A percentile compares a stretch with the other conserved stretches of the same genome.
Evolutionary conservation across 2,888 invertebrate genomes (phyloP).

Genomic region (Amblyjoppa proteus): DNA sequence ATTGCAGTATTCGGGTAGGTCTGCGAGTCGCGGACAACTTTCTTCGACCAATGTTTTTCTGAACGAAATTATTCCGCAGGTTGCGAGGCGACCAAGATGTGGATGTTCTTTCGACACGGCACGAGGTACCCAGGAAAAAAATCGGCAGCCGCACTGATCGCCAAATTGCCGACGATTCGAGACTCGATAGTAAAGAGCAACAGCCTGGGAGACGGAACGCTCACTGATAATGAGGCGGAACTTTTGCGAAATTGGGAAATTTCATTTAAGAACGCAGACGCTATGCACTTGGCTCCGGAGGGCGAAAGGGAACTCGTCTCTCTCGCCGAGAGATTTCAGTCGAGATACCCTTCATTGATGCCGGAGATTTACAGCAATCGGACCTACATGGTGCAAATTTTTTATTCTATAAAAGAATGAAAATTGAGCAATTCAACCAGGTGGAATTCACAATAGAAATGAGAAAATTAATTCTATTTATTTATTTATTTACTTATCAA

Average conservation of each 20-base stretch:
- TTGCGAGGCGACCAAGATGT: constrained; percentile 89
- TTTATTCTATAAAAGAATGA: background rate
- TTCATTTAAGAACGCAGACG: constrained; percentile 85
- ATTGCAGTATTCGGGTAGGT: constrained; percentile 87
- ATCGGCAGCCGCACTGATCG: constrained; percentile 86
- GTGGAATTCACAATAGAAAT: background rate
- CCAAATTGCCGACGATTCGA: constrained; percentile 86
- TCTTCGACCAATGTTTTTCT: background rate
- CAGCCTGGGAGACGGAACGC: constrained; percentile 84
- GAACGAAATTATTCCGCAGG: constrained; percentile 83
- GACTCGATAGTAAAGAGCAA: constrained; percentile 86
- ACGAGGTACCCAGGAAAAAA: constrained; percentile 90
- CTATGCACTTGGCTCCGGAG: constrained; percentile 89
- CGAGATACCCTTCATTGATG: constrained; percentile 89
- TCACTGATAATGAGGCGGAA: constrained; percentile 84
- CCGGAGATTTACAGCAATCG: constrained; percentile 87
- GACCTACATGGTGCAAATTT: constrained; percentile 86
- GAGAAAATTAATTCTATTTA: background rate
- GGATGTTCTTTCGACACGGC: constrained; percentile 92
- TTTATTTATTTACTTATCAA: background rate
- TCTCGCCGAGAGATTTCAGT: constrained; percentile 91
- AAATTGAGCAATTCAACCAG: background rate
- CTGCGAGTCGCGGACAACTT: background rate
- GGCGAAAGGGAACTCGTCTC: constrained; percentile 91
- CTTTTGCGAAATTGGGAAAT: constrained; percentile 88